Evolutionary conservation across 2,797 vertebrate species (phyloP).

Genomic region (Vespertilio murinus): DNA sequence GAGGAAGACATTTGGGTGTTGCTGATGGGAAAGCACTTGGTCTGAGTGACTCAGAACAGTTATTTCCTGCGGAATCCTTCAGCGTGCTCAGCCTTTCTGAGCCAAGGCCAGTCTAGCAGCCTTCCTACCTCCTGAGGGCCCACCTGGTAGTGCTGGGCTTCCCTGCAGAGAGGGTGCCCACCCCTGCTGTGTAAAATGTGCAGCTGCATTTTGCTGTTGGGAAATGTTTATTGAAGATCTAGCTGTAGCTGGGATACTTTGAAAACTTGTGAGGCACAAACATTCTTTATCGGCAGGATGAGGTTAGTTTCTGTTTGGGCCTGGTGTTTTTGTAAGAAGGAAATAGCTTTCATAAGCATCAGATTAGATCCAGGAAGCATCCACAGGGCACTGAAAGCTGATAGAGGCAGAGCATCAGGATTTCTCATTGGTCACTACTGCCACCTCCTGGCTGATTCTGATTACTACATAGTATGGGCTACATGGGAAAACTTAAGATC

Average conservation of each 20-base stretch:
- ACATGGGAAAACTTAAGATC: background rate
- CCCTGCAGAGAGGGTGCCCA: rapidly evolving
- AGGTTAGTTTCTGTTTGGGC: constrained; percentile 70
- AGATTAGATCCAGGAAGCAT: constrained; percentile 69
- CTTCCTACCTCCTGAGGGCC: background rate
- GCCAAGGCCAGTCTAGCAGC: background rate
- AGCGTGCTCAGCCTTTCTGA: background rate
- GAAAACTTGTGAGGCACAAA: constrained; percentile 40
- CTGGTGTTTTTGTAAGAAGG: constrained; percentile 58
- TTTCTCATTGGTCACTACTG: constrained; percentile 71
- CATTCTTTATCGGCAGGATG: constrained; percentile 74
- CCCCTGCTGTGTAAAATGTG: background rate
- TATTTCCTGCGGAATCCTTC: background rate
- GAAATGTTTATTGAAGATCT: background rate
- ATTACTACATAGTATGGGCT: background rate
- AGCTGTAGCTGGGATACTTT: background rate
- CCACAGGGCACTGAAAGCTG: background rate
- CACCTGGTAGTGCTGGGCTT: background rate
- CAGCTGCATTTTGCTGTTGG: constrained; percentile 8
- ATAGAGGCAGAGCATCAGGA: rapidly evolving
- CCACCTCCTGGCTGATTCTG: constrained; percentile 77
- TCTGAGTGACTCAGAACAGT: background rate
- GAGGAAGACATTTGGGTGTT: background rate
- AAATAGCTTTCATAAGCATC: constrained; percentile 64
- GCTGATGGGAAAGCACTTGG: background rate